Percentiles rank a stretch among this genome's conserved stretches.
Evolutionary conservation across 30 jellyfish, hydroid and myxozoan species (phyloP).

Genomic region (Pelagia noctiluca): DNA sequence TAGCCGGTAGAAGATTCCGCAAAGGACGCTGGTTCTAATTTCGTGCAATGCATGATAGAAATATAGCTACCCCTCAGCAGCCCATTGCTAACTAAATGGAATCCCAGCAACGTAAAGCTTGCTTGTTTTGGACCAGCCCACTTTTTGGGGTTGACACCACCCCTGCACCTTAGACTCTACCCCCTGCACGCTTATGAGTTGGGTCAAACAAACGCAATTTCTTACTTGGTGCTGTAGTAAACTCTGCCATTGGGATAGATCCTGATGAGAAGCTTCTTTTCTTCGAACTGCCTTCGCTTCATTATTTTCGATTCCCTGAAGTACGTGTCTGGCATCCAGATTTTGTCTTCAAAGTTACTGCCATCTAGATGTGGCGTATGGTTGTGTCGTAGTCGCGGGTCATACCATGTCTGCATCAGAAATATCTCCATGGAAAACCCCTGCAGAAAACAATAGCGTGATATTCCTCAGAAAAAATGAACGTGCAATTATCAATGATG

Average conservation of each 20-base stretch:
- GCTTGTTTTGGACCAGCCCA: too few relatives aligned
- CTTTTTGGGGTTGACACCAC: too few relatives aligned
- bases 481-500: too few relatives aligned
- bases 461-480: too few relatives aligned
- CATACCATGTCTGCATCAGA: slow-evolving; percentile 88
- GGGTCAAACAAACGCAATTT: background rate
- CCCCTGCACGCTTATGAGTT: background rate
- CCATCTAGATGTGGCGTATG: slow-evolving; percentile 64
- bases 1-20: too few relatives aligned
- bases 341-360: slow-evolving; percentile 29
- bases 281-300: slow-evolving; percentile 48
- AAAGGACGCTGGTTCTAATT: too few relatives aligned
- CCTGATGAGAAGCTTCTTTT: slow-evolving; percentile 67
- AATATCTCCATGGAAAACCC: slow-evolving; percentile 72
- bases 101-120: too few relatives aligned
- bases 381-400: slow-evolving; percentile 77
- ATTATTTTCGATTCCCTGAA: slow-evolving; percentile 80
- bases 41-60: too few relatives aligned
- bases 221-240: slow-evolving; percentile 74
- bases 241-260: slow-evolving; percentile 77
- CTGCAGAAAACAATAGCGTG: too few relatives aligned
- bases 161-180: too few relatives aligned
- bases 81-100: too few relatives aligned
- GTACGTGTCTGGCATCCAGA: slow-evolving; percentile 95
- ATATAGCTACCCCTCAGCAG: too few relatives aligned